Conservation (phyloP, 64 coral and sea anemone species). For the Hydrozoanthus tunicans region DNA sequence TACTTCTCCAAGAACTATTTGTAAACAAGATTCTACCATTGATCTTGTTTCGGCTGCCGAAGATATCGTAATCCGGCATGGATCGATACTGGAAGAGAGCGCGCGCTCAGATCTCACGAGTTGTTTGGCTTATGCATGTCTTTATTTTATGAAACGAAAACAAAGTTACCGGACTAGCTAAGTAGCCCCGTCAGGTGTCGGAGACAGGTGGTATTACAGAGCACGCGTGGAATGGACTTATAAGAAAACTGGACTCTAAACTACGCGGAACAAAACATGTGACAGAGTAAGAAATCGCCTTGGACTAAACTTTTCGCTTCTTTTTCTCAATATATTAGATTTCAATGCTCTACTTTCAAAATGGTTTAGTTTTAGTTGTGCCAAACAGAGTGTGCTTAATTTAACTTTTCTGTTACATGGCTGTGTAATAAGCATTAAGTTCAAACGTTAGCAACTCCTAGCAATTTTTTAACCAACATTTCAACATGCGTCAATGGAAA, state of each 20-base stretch:
- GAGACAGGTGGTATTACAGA: slow-evolving; percentile 24
- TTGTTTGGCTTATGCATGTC: slow-evolving; percentile 32
- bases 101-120: slow-evolving; percentile 2
- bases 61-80: neutral
- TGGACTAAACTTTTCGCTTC: too few relatives aligned
- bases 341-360: too few relatives aligned
- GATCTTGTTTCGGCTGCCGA: neutral
- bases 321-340: too few relatives aligned
- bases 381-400: too few relatives aligned
- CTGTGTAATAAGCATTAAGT: too few relatives aligned
- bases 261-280: neutral
- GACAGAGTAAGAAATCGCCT: too few relatives aligned
- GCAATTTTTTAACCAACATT: too few relatives aligned
- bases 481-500: too few relatives aligned
- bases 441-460: too few relatives aligned
- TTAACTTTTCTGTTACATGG: too few relatives aligned
- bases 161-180: slow-evolving; percentile 46
- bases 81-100: neutral
- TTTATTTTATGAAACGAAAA: slow-evolving; percentile 39
- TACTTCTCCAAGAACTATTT: neutral
- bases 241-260: neutral
- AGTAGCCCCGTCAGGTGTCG: slow-evolving; percentile 43
- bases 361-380: too few relatives aligned
- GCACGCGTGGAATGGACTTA: slow-evolving; percentile 22
- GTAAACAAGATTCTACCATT: neutral